Conservation (phyloP, 2,888 invertebrate species). For the Margaritifera margaritifera region DNA sequence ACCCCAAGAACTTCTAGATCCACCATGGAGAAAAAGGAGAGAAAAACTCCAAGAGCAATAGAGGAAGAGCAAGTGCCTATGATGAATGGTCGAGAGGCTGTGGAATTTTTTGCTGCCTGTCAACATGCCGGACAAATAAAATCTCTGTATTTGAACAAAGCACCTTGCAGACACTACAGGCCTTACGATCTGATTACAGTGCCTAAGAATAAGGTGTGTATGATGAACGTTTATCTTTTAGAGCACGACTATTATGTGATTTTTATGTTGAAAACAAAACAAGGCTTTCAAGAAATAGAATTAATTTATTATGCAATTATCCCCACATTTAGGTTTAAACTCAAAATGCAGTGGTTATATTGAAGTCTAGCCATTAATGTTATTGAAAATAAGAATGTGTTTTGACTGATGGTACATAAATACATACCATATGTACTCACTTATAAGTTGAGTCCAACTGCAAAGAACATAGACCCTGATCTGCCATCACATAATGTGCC, state of each 20-base stretch:
- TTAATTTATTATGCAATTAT: too few species aligned
- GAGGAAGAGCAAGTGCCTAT: conserved; percentile 51
- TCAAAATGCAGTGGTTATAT: too few species aligned
- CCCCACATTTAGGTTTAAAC: too few species aligned
- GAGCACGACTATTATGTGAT: background rate
- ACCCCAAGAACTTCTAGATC: conserved; percentile 28
- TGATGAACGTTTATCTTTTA: too few species aligned
- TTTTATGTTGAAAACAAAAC: background rate
- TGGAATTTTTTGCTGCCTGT: conserved; percentile 66
- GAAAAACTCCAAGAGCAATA: conserved; percentile 31
- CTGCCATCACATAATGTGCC: too few species aligned
- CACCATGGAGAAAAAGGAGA: conserved; percentile 35
- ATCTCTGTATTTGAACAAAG: conserved; percentile 67
- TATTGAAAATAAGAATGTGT: too few species aligned
- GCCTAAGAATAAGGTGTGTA: conserved; percentile 64
- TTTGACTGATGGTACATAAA: too few species aligned
- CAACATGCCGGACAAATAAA: conserved; percentile 69
- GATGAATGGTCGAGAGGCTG: conserved; percentile 70
- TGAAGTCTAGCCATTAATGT: too few species aligned
- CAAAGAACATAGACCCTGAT: too few species aligned
- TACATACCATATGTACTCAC: too few species aligned
- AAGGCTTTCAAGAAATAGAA: background rate
- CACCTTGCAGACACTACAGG: conserved; percentile 58
- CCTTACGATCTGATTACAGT: conserved; percentile 70
- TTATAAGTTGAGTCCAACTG: too few species aligned